phyloP scores from a whole-genome alignment of 37 sponge, comb jelly and placozoan genomes.

The Dysidea cf. avara region DNA sequence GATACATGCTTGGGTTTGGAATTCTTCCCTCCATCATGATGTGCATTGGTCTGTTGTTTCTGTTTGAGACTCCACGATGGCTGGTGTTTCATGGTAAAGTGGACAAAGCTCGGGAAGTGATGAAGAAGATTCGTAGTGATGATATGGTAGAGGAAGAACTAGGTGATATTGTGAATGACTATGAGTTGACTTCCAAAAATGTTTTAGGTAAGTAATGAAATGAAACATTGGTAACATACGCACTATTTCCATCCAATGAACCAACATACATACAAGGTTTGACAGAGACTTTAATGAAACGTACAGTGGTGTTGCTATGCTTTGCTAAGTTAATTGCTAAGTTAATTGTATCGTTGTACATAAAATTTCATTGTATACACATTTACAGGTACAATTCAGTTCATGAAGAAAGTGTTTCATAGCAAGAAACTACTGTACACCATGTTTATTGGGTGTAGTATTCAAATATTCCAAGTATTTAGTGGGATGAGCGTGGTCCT shows the following conservation, averaged over 20 bases:
- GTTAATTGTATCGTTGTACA: too few species aligned
- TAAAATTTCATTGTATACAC: too few species aligned
- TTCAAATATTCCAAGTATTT: conserved; percentile 90
- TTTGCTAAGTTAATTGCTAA: too few species aligned
- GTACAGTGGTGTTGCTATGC: too few species aligned
- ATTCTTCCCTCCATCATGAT: conserved; percentile 78
- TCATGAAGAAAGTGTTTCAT: too few species aligned
- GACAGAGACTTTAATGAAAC: too few species aligned
- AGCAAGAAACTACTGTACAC: conserved; percentile 65
- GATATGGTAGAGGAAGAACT: conserved; percentile 45
- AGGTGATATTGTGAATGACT: conserved; percentile 46
- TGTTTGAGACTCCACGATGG: conserved; percentile 92
- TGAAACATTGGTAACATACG: too few species aligned
- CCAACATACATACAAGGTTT: too few species aligned
- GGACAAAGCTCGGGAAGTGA: conserved; percentile 45
- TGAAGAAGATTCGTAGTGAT: conserved; percentile 17
- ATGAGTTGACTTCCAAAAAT: too few species aligned
- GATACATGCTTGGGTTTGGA: conserved; percentile 79
- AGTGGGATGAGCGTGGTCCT: conserved; percentile 93
- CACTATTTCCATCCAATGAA: too few species aligned
- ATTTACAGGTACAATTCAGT: too few species aligned
- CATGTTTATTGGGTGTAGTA: conserved; percentile 82
- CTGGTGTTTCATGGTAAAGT: conserved; percentile 66
- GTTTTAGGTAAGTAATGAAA: too few species aligned
- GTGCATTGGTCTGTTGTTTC: conserved; percentile 81